These are phyloP conservation scores for Ooceraea biroi DNA, from an alignment of 1,140 invertebrate species.

Conservation along the genomic window DNA sequence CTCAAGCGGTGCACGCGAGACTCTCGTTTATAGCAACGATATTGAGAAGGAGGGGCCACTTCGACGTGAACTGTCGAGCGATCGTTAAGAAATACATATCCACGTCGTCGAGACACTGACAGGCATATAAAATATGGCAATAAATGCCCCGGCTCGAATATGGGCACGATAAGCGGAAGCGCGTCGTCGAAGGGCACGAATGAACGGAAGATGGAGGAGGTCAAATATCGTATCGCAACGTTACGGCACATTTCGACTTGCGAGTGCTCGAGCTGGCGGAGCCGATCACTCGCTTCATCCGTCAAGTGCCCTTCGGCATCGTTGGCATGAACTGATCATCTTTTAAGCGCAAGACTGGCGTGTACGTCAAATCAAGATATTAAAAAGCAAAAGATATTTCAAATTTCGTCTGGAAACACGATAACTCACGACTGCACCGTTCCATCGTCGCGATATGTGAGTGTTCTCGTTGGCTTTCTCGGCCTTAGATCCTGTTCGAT, in stretches of 20 bases:
- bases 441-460: not conserved
- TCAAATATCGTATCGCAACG: conserved; percentile 3
- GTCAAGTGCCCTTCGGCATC: not conserved
- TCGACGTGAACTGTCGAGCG: not conserved
- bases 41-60: conserved; percentile 31
- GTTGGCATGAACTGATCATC: not conserved
- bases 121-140: conserved; percentile 55
- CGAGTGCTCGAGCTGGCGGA: not conserved
- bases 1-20: conserved; percentile 12
- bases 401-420: not conserved
- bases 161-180: conserved; percentile 45
- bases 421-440: not conserved
- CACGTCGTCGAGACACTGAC: conserved; percentile 35
- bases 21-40: conserved; percentile 42
- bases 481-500: not conserved
- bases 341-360: not conserved
- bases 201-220: conserved; percentile 24
- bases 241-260: not conserved
- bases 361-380: not conserved
- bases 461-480: not conserved
- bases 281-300: conserved; percentile 18
- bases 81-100: conserved; percentile 42
- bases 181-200: conserved; percentile 29
- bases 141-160: conserved; percentile 44
- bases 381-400: not conserved